A percentile compares a stretch with the other conserved stretches of the same genome.
Evolutionary conservation across 2,888 invertebrate genomes (phyloP).

Genomic region (Acanthosoma haemorrhoidale): DNA sequence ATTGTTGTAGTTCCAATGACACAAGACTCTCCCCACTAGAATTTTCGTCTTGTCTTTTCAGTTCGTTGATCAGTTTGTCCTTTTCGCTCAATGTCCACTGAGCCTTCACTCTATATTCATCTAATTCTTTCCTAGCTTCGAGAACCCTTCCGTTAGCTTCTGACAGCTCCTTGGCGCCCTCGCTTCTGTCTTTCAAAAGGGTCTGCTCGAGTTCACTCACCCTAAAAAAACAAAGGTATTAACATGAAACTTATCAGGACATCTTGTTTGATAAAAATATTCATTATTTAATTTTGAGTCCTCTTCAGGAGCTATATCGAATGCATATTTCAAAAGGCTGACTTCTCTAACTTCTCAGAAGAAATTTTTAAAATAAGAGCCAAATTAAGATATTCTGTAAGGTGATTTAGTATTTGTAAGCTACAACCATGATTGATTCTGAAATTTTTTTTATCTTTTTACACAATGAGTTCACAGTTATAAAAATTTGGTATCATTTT

Average conservation of each 20-base stretch:
- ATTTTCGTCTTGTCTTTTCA: constrained; percentile 46
- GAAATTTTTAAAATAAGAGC: too few species aligned
- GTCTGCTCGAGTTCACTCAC: constrained; percentile 29
- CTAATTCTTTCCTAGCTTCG: constrained; percentile 54
- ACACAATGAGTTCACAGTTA: too few species aligned
- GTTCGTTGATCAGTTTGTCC: constrained; percentile 63
- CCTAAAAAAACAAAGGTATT: constrained; percentile 10
- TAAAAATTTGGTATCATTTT: too few species aligned
- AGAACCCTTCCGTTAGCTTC: constrained; percentile 20
- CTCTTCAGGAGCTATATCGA: neutral
- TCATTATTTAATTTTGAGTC: neutral
- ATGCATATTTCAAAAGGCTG: too few species aligned
- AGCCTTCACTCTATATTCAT: constrained; percentile 73
- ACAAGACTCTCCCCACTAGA: constrained; percentile 45
- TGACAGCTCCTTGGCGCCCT: constrained; percentile 30
- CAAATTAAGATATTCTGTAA: too few species aligned
- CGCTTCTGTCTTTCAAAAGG: constrained; percentile 19
- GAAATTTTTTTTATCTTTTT: too few species aligned
- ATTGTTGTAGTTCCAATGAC: constrained; percentile 58
- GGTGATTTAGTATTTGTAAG: too few species aligned
- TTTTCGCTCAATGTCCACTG: constrained; percentile 70
- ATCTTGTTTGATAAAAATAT: neutral
- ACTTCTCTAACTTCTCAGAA: too few species aligned
- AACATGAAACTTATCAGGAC: too few species aligned
- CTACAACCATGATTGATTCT: too few species aligned